These are phyloP conservation scores for Nomada flava DNA, from an alignment of 2,888 invertebrate genomes.

Conservation along the genomic window DNA sequence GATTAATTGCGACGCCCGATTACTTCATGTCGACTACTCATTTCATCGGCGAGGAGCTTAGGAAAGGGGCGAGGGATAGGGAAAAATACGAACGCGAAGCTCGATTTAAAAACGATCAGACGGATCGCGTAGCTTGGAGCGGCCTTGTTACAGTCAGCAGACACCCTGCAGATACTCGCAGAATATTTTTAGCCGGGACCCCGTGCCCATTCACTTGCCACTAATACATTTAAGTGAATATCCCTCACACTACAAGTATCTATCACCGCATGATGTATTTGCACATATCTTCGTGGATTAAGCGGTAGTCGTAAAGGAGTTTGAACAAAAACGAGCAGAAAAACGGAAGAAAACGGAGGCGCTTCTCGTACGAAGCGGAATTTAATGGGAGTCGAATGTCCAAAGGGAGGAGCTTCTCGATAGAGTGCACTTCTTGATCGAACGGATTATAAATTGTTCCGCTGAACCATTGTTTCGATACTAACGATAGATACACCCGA, in stretches of 20 bases:
- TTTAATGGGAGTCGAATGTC: neutral
- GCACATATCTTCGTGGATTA: constrained; percentile 56
- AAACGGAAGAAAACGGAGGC: too few relatives aligned
- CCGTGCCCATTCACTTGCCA: constrained; percentile 36
- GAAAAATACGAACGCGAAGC: neutral
- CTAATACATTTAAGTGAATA: constrained; percentile 40
- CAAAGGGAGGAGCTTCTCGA: neutral
- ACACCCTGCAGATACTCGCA: constrained; percentile 26
- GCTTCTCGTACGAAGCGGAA: neutral
- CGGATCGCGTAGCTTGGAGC: constrained; percentile 47
- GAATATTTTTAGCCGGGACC: constrained; percentile 34
- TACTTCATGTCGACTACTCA: constrained; percentile 28
- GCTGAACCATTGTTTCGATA: neutral
- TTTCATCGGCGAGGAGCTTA: neutral
- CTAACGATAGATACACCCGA: neutral
- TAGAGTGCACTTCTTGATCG: neutral
- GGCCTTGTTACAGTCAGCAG: constrained; percentile 48
- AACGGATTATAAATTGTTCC: constrained; percentile 3
- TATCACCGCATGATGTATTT: constrained; percentile 41
- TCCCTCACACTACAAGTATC: constrained; percentile 33
- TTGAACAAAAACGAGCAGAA: neutral
- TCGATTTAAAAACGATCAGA: constrained; percentile 27
- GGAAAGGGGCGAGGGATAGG: too few relatives aligned
- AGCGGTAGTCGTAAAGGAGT: constrained; percentile 26
- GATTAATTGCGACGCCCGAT: constrained; percentile 32